These are phyloP conservation scores for Sardinella longiceps DNA, from an alignment of 2,797 vertebrate genomes.

Conservation along the genomic window DNA sequence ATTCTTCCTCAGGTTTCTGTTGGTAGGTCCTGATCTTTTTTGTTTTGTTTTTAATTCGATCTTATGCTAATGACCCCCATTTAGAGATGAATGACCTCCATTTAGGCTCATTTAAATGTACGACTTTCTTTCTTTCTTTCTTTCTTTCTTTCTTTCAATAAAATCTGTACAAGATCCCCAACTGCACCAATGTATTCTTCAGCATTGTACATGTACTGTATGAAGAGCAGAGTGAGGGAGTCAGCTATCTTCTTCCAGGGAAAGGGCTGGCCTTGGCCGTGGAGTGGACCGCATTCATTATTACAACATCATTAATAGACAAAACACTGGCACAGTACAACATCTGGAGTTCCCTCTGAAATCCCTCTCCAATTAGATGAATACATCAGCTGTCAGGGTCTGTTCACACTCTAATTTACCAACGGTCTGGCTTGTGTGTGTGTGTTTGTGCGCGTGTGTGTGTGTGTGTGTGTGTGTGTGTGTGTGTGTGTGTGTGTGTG, in stretches of 20 bases:
- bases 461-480: no score
- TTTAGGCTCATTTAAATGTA: no score
- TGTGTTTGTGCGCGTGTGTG: no score
- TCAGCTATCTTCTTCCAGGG: no score
- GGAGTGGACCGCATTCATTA: no score
- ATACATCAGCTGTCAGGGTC: not conserved
- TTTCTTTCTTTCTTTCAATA: not conserved
- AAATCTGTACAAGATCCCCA: no score
- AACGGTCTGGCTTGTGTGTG: not conserved
- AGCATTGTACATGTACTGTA: no score
- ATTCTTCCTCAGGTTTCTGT: not conserved
- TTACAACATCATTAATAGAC: not conserved
- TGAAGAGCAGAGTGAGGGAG: no score
- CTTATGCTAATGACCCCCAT: not conserved
- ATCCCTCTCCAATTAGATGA: constrained; percentile 1
- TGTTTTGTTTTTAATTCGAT: not conserved
- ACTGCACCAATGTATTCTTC: no score
- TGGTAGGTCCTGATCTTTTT: not conserved
- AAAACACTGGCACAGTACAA: not conserved
- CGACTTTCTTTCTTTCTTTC: not conserved
- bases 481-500: no score
- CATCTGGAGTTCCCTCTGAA: not conserved
- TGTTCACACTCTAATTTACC: not conserved
- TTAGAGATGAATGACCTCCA: no score
- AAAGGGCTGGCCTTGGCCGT: no score